Evolutionary conservation across 2,888 invertebrate species (phyloP).

Genomic region (Pyrgus malvae): DNA sequence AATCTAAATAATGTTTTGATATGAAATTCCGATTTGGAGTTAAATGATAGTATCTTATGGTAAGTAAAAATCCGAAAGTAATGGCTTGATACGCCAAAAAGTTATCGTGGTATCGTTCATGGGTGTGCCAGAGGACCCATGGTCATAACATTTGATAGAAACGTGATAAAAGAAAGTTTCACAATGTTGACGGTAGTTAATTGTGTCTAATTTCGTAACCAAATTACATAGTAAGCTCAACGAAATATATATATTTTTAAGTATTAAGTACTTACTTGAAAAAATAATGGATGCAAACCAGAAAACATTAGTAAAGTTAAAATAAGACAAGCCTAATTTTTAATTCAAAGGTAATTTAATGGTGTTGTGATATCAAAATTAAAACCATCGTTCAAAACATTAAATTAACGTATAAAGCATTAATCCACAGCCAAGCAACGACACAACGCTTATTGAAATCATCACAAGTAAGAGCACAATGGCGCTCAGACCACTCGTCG

Average conservation of each 20-base stretch:
- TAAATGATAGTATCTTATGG: slow-evolving; percentile 33
- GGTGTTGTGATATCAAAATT: too few species aligned
- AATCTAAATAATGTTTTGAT: background rate
- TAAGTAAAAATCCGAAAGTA: slow-evolving; percentile 67
- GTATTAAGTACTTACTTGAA: too few species aligned
- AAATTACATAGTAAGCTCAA: too few species aligned
- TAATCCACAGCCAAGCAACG: slow-evolving; percentile 10
- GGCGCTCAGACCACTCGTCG: slow-evolving; percentile 34
- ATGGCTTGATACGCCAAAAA: slow-evolving; percentile 51
- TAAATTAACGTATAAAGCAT: slow-evolving; percentile 3
- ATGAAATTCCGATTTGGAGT: background rate
- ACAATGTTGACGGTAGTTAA: background rate
- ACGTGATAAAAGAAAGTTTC: slow-evolving; percentile 21
- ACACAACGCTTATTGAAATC: slow-evolving; percentile 11
- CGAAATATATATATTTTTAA: too few species aligned
- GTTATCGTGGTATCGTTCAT: slow-evolving; percentile 9
- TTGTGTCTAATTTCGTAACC: too few species aligned
- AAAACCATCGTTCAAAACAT: background rate
- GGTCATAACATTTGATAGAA: slow-evolving; percentile 3
- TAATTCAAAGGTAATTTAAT: too few species aligned
- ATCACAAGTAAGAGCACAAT: slow-evolving; percentile 18
- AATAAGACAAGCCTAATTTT: too few species aligned
- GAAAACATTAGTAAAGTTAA: too few species aligned
- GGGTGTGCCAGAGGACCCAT: background rate
- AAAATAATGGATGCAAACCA: too few species aligned